These are phyloP conservation scores for Xerus rutilus DNA, from an alignment of 2,797 vertebrate genomes.

Conservation along the genomic window DNA sequence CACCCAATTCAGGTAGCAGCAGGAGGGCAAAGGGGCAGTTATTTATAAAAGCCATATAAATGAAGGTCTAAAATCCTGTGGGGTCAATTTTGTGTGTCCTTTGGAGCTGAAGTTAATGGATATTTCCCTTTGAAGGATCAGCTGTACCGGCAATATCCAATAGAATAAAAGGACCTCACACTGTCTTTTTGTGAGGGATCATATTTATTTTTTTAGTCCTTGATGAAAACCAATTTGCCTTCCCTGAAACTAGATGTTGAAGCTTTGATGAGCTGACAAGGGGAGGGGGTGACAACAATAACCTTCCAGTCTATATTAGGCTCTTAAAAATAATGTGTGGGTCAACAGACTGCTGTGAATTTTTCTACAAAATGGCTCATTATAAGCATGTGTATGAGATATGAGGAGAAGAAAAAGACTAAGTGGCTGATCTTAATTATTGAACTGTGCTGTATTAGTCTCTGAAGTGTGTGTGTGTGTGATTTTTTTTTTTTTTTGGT, in stretches of 20 bases:
- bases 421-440: conserved; percentile 40
- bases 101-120: conserved; percentile 48
- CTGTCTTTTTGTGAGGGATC: conserved; percentile 53
- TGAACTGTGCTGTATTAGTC: not conserved
- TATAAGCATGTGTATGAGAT: not conserved
- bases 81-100: conserved; percentile 38
- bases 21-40: conserved; percentile 4
- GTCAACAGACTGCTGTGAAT: not conserved
- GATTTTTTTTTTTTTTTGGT: not conserved
- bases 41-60: conserved; percentile 33
- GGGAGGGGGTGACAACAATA: not conserved
- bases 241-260: conserved; percentile 21
- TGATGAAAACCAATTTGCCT: conserved; percentile 60
- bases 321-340: conserved; percentile 30
- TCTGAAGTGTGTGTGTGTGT: not conserved
- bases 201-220: conserved; percentile 56
- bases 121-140: conserved; percentile 65
- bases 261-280: conserved; percentile 54
- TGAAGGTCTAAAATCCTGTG: not conserved
- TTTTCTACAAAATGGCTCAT: conserved; percentile 5
- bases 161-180: not conserved
- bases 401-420: not conserved
- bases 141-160: not conserved
- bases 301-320: not conserved
- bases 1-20: conserved; percentile 38